phyloP scores from a whole-genome alignment of 1,140 invertebrate species.

The Coenobita brevimanus region DNA sequence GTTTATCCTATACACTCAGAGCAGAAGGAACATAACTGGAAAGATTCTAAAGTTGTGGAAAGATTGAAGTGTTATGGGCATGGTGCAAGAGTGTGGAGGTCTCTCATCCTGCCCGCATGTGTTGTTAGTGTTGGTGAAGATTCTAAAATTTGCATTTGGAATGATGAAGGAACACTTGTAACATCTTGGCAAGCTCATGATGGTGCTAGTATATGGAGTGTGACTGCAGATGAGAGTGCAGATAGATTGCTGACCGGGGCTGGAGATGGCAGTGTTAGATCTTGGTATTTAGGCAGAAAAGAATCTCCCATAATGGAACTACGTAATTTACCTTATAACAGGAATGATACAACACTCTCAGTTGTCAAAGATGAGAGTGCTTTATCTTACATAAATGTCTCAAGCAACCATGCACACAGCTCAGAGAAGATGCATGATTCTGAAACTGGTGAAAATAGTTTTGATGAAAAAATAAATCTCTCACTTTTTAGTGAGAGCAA shows the following conservation, averaged over 20 bases:
- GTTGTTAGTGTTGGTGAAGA: conserved; percentile 50
- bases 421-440: too few relatives aligned
- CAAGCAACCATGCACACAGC: too few relatives aligned
- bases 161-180: conserved; percentile 14
- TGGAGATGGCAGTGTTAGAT: conserved; percentile 50
- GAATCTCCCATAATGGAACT: neutral
- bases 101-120: conserved; percentile 37
- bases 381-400: neutral
- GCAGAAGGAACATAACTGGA: conserved; percentile 29
- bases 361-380: neutral
- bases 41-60: conserved; percentile 4
- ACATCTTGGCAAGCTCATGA: conserved; percentile 44
- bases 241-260: conserved; percentile 38
- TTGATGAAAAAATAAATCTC: too few relatives aligned
- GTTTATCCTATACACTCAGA: neutral
- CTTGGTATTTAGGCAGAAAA: conserved; percentile 21
- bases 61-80: conserved; percentile 42
- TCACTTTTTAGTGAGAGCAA: neutral
- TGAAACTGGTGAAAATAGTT: too few relatives aligned
- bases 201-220: conserved; percentile 44
- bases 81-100: conserved; percentile 46
- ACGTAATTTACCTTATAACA: neutral
- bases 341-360: neutral
- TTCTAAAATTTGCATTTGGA: conserved; percentile 47
- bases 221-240: conserved; percentile 21